A percentile compares a stretch with the other conserved stretches of the same genome.
These are phyloP conservation scores for Andrena marginata DNA, from an alignment of 2,888 invertebrate genomes.

Conservation along the genomic window DNA sequence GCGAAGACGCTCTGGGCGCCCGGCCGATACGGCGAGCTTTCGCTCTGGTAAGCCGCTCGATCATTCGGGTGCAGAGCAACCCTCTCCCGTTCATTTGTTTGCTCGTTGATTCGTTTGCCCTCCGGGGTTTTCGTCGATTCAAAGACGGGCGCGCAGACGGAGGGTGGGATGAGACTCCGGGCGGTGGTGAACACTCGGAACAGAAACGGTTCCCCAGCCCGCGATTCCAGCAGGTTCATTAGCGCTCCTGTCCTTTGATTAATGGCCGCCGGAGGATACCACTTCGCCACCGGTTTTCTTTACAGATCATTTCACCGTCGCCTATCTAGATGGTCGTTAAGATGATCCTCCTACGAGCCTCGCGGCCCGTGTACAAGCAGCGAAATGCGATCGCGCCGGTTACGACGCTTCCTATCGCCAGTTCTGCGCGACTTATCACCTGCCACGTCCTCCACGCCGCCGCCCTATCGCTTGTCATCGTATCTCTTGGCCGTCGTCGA, in stretches of 20 bases:
- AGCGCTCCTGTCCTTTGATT: constrained; percentile 83
- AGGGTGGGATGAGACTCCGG: not conserved
- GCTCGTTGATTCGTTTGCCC: constrained; percentile 71
- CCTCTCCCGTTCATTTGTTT: constrained; percentile 66
- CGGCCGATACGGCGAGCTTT: constrained; percentile 38
- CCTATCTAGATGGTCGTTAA: constrained; percentile 81
- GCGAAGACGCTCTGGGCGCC: constrained; percentile 39
- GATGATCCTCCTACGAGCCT: constrained; percentile 74
- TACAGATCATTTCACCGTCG: constrained; percentile 80
- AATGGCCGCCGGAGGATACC: constrained; percentile 77
- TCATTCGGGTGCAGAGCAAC: constrained; percentile 53
- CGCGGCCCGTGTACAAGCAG: constrained; percentile 49
- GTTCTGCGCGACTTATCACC: constrained; percentile 65
- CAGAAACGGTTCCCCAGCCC: constrained; percentile 67
- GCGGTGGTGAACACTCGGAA: constrained; percentile 50
- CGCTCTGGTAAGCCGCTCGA: constrained; percentile 63
- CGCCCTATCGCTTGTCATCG: constrained; percentile 40
- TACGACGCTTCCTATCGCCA: constrained; percentile 68
- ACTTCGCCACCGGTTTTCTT: constrained; percentile 80
- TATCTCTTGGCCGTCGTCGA: not conserved
- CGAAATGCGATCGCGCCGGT: constrained; percentile 69
- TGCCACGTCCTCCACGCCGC: constrained; percentile 51
- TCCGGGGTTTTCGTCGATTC: constrained; percentile 67
- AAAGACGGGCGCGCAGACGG: constrained; percentile 57
- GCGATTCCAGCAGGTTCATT: constrained; percentile 81